Percentiles rank a stretch among this genome's conserved stretches.
phyloP scores from a whole-genome alignment of 1,140 invertebrate genomes.

The Rhyacophila brunnea region DNA sequence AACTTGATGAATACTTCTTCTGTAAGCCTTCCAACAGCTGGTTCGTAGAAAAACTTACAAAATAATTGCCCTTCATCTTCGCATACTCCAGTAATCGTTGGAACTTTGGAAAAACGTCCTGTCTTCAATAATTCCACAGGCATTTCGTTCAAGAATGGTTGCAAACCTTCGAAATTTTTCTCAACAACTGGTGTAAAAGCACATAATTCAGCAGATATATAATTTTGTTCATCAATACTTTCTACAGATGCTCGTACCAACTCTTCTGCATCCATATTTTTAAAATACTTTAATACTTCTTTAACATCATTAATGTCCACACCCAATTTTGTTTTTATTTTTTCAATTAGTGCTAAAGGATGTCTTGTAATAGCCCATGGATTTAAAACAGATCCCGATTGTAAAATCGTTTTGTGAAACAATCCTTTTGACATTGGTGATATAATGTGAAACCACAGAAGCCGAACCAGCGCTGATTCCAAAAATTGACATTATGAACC shows the following conservation, averaged over 20 bases:
- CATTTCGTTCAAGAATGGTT: slow-evolving; percentile 43
- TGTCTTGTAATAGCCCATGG: slow-evolving; percentile 61
- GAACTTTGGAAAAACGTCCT: slow-evolving; percentile 46
- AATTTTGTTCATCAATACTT: slow-evolving; percentile 33
- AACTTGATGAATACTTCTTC: slow-evolving; percentile 5
- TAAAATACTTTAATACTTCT: slow-evolving; percentile 41
- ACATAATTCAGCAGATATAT: slow-evolving; percentile 41
- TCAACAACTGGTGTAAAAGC: slow-evolving; percentile 47
- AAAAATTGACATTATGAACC: slow-evolving; percentile 60
- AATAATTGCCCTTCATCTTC: slow-evolving; percentile 39
- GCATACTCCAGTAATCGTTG: slow-evolving; percentile 45
- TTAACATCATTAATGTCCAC: slow-evolving; percentile 28
- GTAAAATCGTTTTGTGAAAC: slow-evolving; percentile 60
- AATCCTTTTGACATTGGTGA: slow-evolving; percentile 54
- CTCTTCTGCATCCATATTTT: slow-evolving; percentile 39
- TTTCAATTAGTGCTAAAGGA: slow-evolving; percentile 51
- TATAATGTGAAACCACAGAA: slow-evolving; percentile 52
- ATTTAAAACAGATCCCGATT: slow-evolving; percentile 56
- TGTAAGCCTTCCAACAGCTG: background rate
- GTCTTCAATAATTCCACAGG: slow-evolving; percentile 39
- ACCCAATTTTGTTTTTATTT: slow-evolving; percentile 5
- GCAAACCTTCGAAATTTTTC: slow-evolving; percentile 40
- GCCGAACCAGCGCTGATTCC: slow-evolving; percentile 59
- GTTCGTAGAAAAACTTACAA: background rate
- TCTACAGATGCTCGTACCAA: slow-evolving; percentile 39